phyloP scores from a whole-genome alignment of 2,113 vertebrate species.

The Poeciliopsis prolifica region DNA sequence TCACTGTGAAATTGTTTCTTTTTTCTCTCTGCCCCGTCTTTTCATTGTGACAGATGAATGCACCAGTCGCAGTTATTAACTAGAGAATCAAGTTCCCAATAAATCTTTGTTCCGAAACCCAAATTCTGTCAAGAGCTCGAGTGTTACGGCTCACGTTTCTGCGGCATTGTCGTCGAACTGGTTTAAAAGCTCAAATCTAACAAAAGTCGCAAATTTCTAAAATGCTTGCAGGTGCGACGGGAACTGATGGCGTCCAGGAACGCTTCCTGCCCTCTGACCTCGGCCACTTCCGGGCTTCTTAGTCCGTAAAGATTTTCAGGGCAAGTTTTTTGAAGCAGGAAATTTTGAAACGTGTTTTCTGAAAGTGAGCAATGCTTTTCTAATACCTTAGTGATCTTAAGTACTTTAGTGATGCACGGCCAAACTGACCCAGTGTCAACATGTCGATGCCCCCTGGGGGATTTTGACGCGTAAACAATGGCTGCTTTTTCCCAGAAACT shows the following conservation, averaged over 20 bases:
- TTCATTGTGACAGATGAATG: constrained; percentile 16
- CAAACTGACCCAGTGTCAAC: neutral
- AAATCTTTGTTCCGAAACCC: constrained; percentile 9
- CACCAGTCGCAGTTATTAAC: constrained; percentile 6
- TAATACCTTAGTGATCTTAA: neutral
- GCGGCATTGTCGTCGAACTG: too few species aligned
- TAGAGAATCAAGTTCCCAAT: constrained; percentile 21
- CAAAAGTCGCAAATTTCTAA: neutral
- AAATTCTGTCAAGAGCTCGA: neutral
- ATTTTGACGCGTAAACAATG: neutral
- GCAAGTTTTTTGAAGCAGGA: neutral
- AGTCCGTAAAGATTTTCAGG: neutral
- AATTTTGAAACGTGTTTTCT: neutral
- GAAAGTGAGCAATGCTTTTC: neutral
- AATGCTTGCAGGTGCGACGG: too few species aligned
- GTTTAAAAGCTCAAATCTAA: neutral
- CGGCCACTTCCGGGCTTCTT: neutral
- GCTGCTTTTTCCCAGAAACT: neutral
- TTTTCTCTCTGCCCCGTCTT: neutral
- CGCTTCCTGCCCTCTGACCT: neutral
- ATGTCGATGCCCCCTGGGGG: too few species aligned
- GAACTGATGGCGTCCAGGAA: neutral
- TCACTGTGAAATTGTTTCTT: constrained; percentile 9
- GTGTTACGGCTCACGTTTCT: neutral
- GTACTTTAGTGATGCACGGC: neutral